Evolutionary conservation across 2,888 invertebrate species (phyloP).

Genomic region (Harpalus rufipes): DNA sequence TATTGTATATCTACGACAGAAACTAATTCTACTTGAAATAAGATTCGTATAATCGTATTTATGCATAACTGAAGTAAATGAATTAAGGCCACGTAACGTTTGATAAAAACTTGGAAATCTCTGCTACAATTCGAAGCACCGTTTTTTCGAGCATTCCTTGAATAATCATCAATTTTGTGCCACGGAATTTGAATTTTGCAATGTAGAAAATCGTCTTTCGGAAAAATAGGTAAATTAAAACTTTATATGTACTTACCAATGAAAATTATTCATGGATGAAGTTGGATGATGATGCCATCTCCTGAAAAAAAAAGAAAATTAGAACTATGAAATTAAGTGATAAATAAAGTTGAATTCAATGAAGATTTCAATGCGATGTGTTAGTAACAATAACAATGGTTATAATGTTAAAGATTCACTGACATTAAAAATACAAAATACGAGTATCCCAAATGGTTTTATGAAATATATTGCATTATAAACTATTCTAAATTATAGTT

Average conservation of each 20-base stretch:
- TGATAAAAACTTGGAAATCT: constrained; percentile 30
- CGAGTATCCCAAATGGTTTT: too few species aligned
- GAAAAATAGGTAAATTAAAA: constrained; percentile 7
- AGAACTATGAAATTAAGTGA: background rate
- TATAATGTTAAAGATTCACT: too few species aligned
- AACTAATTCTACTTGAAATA: constrained; percentile 28
- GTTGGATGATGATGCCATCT: constrained; percentile 44
- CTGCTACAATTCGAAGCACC: constrained; percentile 18
- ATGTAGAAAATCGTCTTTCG: background rate
- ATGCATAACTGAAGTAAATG: constrained; percentile 36
- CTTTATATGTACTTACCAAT: background rate
- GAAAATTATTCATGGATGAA: constrained; percentile 10
- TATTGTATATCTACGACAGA: background rate
- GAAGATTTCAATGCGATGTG: too few species aligned
- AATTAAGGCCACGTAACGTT: constrained; percentile 33
- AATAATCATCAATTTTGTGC: constrained; percentile 35
- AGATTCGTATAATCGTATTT: constrained; percentile 38
- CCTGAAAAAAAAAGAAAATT: constrained; percentile 40
- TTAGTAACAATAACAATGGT: too few species aligned
- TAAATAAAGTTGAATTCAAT: background rate
- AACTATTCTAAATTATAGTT: too few species aligned
- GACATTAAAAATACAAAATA: too few species aligned
- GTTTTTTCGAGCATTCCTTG: constrained; percentile 35
- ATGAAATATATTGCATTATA: too few species aligned
- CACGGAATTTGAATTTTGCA: constrained; percentile 35